These are phyloP conservation scores for Saguinus oedipus DNA, from an alignment of 2,797 vertebrate genomes.

Conservation along the genomic window DNA sequence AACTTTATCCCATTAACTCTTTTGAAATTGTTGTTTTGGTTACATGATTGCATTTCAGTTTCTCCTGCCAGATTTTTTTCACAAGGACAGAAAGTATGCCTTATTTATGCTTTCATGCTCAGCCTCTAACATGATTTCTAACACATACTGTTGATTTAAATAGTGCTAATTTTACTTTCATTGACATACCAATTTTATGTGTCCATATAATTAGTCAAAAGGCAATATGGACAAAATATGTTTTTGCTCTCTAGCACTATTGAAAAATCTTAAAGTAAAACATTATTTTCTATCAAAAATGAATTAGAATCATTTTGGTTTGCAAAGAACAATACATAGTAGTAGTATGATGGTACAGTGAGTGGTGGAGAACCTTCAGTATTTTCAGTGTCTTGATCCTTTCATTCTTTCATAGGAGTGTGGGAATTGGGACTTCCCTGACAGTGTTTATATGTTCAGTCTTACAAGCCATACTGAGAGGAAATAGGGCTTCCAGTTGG, in stretches of 20 bases:
- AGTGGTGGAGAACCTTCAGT: not conserved
- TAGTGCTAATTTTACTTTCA: not conserved
- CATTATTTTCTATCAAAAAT: not conserved
- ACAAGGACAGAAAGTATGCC: not conserved
- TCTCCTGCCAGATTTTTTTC: not conserved
- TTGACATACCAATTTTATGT: not conserved
- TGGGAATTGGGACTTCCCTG: not conserved
- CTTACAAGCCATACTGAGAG: not conserved
- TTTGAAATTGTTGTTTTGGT: slow-evolving; percentile 31
- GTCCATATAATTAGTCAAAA: not conserved
- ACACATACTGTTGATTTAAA: not conserved
- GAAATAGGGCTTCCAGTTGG: not conserved
- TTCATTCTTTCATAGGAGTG: not conserved
- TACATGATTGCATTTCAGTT: not conserved
- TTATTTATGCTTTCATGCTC: slow-evolving; percentile 4
- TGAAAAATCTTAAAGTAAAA: slow-evolving; percentile 5
- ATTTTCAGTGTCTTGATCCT: not conserved
- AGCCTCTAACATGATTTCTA: not conserved
- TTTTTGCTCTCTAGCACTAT: not conserved
- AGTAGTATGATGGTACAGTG: not conserved
- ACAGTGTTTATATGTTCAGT: not conserved
- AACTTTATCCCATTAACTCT: not conserved
- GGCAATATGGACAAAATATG: not conserved
- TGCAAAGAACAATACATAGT: not conserved
- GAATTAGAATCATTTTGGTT: not conserved